Percentiles rank a stretch among this genome's conserved stretches.
phyloP scores from a whole-genome alignment of 2,113 vertebrate species.

The Penelope pileata region DNA sequence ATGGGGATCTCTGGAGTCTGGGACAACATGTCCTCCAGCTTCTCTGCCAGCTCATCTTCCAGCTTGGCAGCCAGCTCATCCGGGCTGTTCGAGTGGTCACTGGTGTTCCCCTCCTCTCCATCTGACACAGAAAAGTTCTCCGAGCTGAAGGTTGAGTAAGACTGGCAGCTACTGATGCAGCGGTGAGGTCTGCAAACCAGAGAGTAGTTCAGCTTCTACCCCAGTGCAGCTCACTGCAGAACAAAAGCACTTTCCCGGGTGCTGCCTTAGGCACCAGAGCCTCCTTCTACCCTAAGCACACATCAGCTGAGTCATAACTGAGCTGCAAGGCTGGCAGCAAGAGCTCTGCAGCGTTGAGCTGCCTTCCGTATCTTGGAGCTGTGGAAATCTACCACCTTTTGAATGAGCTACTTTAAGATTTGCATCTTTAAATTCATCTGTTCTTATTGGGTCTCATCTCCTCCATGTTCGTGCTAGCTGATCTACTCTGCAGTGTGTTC shows the following conservation, averaged over 20 bases:
- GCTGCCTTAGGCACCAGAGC: background rate
- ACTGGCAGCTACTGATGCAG: conserved; percentile 96
- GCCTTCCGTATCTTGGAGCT: background rate
- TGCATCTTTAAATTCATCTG: background rate
- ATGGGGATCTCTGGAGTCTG: conserved; percentile 97
- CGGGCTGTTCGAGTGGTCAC: conserved; percentile 93
- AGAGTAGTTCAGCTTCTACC: background rate
- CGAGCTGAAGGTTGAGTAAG: conserved; percentile 97
- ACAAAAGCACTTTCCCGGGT: background rate
- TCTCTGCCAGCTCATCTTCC: conserved; percentile 84
- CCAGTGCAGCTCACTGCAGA: background rate
- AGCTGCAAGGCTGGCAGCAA: background rate
- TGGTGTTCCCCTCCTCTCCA: conserved; percentile 98
- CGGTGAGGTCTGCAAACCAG: conserved; percentile 86
- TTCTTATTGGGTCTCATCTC: background rate
- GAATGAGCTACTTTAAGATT: background rate
- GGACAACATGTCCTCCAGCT: conserved; percentile 90
- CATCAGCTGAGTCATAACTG: background rate
- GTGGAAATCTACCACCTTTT: background rate
- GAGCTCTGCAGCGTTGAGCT: background rate
- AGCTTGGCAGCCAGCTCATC: conserved; percentile 85
- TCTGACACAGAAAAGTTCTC: conserved; percentile 98
- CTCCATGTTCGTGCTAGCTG: background rate
- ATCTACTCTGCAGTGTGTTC: background rate
- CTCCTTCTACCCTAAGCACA: background rate